Base-by-base conservation (phyloP, 1,140 invertebrate species). In the Proales similis region DNA sequence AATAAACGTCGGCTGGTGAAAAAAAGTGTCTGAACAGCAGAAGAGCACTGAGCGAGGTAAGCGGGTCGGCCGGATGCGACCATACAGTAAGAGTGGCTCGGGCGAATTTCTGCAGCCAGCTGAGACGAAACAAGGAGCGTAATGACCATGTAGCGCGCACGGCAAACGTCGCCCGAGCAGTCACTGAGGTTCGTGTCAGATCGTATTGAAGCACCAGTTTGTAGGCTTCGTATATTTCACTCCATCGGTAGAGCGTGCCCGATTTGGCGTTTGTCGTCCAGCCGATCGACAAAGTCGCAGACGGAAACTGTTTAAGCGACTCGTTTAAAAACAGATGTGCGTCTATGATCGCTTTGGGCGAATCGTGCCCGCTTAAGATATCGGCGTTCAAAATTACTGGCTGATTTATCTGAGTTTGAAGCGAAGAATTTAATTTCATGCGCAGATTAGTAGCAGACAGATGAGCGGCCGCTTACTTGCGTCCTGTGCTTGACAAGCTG, bases 301-400 rank as follows among this genome's bases (percentile, higher is more conserved):
- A 27, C 3, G 51, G 51, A 14, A 22, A 57, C 7, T 42, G n/a
- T 11, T n/a, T 14, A 9, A 12, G 29, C 11, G 26, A 39, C 20
- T 19, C 30, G 14, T 43, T 12, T 11, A 57, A 19, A 57, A 57
- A 57, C 5, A 4, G 12, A 36, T 57, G n/a, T 1, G 51, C 2
- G 19, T 57, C 51, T 39, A 57, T 57, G 29, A 22, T n/a, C 3
- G 12, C 51, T n/a, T 22, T 6, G 24, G 33, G 17, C 17, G 17
- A 42, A 24, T 42, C 32, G 20, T 14, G 26, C 24, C 51, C 57
- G 22, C 39, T 42, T 24, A 61, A 45, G 14, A 61, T 46, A 33
- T 61, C 57, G 6, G 57, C 57, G 24, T 61, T 61, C 5, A 61
- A 24, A 12, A 61, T 61, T 4, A 61, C 26, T 26, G 57, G 57